phyloP scores from a whole-genome alignment of 2,888 invertebrate genomes.

The Alviniconcha strummeri region DNA sequence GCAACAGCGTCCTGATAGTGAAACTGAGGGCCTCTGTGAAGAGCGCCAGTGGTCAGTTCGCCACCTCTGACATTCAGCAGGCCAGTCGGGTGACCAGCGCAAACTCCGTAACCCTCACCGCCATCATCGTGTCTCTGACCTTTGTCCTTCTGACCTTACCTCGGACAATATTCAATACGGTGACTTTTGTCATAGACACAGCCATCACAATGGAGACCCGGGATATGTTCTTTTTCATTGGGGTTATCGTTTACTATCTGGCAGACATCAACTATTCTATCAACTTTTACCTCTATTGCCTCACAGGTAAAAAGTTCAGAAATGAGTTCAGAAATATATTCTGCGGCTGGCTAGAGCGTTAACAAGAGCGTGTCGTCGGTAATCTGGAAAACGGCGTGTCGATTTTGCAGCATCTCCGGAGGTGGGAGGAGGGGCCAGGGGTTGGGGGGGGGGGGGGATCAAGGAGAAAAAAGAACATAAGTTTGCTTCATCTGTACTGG shows the following conservation, averaged over 20 bases:
- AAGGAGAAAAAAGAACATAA: too few relatives aligned
- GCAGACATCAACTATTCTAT: neutral
- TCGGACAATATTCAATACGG: neutral
- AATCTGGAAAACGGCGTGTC: too few relatives aligned
- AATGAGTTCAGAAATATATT: neutral
- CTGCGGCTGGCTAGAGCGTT: neutral
- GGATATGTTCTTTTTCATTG: too few relatives aligned
- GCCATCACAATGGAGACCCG: too few relatives aligned
- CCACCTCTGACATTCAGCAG: too few relatives aligned
- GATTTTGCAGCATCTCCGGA: too few relatives aligned
- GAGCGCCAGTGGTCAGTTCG: neutral
- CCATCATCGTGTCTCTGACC: conserved; percentile 3
- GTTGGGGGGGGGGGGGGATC: too few relatives aligned
- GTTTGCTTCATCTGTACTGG: too few relatives aligned
- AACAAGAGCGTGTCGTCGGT: too few relatives aligned
- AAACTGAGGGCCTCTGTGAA: neutral
- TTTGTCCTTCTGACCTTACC: conserved; percentile 12
- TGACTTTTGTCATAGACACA: too few relatives aligned
- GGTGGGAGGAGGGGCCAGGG: too few relatives aligned
- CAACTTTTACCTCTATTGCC: conserved; percentile 12
- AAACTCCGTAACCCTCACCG: neutral
- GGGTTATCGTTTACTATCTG: too few relatives aligned
- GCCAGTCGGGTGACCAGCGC: neutral
- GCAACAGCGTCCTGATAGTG: conserved; percentile 5
- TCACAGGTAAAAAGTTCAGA: conserved; percentile 2